Base-by-base conservation (phyloP, 2,113 vertebrate genomes). In the Silurus glanis region DNA sequence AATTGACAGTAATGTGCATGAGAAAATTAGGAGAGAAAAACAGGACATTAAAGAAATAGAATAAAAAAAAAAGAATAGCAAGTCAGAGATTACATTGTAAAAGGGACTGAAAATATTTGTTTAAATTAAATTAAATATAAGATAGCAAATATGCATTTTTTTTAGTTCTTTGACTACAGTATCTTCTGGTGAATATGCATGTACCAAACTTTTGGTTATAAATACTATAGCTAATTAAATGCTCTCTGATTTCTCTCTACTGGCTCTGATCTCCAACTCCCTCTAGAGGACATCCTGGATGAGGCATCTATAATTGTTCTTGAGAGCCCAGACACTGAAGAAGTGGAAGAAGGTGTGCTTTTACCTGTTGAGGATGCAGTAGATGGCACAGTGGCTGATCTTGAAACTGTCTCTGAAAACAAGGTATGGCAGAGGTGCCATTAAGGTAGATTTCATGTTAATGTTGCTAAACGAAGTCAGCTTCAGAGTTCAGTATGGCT, bases 261-360 rank as follows among this genome's bases (percentile, higher is more conserved):
- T 78, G 51, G 66, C 45, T 80, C 21, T 82, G 66, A 25, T 72
- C 71, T 58, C 47, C 58, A 87, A 75, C 80, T 69, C 64, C 89
- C 84, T 89, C 66, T 80, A 95, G 95, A 95, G 91, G 94, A 95
- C 92, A 95, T 95, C 87, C 89, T 95, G 91, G 94, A 95, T 55
- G 95, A 95, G 69, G 94, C 91, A 76, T 90, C 92, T 0, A 93
- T 90, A 5, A 82, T 94, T 86, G 92, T 91, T 0, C 90, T 92
- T 64, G 92, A 93, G 17, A 94, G 91, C 83, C 89, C 84, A 0
- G 91, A 91, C 69, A 91, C 90, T 59, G 79, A 85, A 4, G 89
- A 72, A 45, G 64, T 93, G 47, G 90, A 90, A 21, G 93, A 92
- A 9, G 87, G 87, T 76, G 49, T 79, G 72, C 86, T 17, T 14